Base-by-base conservation (phyloP, 2,797 vertebrate species). In the Poeciliopsis paucimaculata region DNA sequence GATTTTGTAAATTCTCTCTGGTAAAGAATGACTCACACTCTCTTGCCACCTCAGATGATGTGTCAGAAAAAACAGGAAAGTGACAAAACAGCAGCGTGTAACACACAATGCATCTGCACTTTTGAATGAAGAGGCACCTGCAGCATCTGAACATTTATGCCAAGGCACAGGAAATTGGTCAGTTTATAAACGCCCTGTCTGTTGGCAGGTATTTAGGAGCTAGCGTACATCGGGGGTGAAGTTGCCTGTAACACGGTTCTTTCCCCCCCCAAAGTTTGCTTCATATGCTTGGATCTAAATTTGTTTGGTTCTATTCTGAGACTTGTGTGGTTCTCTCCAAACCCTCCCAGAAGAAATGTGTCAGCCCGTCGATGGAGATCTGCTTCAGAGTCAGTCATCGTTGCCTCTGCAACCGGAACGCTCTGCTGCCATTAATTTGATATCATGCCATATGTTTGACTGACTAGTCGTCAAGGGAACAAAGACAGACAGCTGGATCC, bases 1-100 rank as follows among this genome's bases (percentile, higher is more conserved):
- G 91, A 92, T 93, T 92, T 86, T 68, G 86, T 84, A 72, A 90
- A 92, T 92, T 91, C 79, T 91, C 84, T 71, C 80, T n/a, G 9
- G 80, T 90, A 87, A 89, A 81, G 87, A 77, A 91, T 92, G 93
- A 94, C 85, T 93, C 91, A 91, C 71, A 2, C 77, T 51, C 76
- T 89, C 83, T 86, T 64, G 45, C 15, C 45, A 53, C 77, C 81
- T 86, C 78, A 80, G 66, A 90, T 82, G 85, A 89, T 76, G 87
- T 83, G 82, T 76, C 75, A 84, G n/a, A 20, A 41, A 77, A 72
- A 75, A 85, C 83, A 87, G 45, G 15, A 47, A 43, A 82, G 75
- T 82, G 84, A 78, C 74, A 82, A 82, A 84, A 79, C 68, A 75
- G 49, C 72, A 49, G 78, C 23, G 8, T 81, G 55, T 20, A 46